Base-by-base conservation (phyloP, 2,888 invertebrate species). In the Leucozona laternaria region DNA sequence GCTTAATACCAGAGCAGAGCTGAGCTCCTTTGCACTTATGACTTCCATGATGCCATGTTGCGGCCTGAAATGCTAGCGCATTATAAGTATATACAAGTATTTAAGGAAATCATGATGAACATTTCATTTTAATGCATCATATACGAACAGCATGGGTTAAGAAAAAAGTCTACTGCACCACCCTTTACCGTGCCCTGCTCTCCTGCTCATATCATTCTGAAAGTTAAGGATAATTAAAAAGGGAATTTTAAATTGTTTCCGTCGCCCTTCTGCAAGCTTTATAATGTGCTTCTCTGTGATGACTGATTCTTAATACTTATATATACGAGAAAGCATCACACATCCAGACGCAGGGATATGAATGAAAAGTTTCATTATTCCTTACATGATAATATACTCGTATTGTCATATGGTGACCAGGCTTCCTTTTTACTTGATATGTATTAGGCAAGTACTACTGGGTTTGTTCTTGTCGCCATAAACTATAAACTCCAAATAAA, bases 211-310 rank as follows among this genome's bases (percentile, higher is more conserved):
- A 37, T 37, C 53, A 40, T 53, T 50, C 77, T 60, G 60, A 43
- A 77, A 81, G 53, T 81, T 81, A 57, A 73, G 77, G 66, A 85
- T 81, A 85, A 85, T 85, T 85, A 85, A 81, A 85, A 85, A 81
- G 80, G 77, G 77, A 77, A 73, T 81, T 85, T 81, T 62, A 81
- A 70, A 85, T 85, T 72, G 81, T 85, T 77, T 85, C 77, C 80
- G 76, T 79, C 79, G 70, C 75, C 50, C 58, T 73, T 31, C 43
- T 34, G 28, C 58, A 60, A 37, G 34, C 5, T 53, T 48, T 17
- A 45, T 64, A 22, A 40, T 22, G 25, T 60, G 20, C 22, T 22
- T 15, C 34, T 37, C 37, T 34, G n/a, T n/a, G n/a, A n/a, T n/a
- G 60, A 60, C 37, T 68, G 37, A 22, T 53, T 68, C 53, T 37